A percentile compares a stretch with the other conserved stretches of the same genome.
phyloP scores from a whole-genome alignment of 2,797 vertebrate genomes.

The Coluber constrictor region DNA sequence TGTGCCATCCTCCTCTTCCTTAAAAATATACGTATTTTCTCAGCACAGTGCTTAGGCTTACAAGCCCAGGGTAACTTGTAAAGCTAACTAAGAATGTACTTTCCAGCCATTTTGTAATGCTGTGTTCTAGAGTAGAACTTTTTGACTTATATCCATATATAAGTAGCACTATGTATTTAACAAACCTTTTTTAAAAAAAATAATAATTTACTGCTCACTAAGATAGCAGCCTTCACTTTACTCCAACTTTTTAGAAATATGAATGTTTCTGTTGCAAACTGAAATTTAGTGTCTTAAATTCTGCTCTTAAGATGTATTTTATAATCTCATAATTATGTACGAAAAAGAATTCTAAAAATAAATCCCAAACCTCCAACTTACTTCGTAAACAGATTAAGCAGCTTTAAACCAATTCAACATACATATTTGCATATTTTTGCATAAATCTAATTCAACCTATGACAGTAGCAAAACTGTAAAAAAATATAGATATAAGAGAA shows the following conservation, averaged over 20 bases:
- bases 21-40: too few species aligned
- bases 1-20: neutral
- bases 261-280: neutral
- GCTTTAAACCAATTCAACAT: neutral
- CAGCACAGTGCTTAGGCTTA: neutral
- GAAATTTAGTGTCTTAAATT: neutral
- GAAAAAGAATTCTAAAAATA: neutral
- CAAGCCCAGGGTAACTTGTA: neutral
- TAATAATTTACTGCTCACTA: neutral
- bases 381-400: neutral
- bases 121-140: too few species aligned
- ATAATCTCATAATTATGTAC: neutral
- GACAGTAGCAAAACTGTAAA: neutral
- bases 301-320: neutral
- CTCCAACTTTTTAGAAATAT: neutral
- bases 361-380: neutral
- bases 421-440: neutral
- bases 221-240: neutral
- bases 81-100: neutral
- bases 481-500: neutral
- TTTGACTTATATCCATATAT: too few species aligned
- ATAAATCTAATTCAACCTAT: neutral
- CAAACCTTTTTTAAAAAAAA: too few species aligned
- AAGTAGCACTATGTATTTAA: too few species aligned
- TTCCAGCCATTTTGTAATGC: too few species aligned